phyloP scores from a whole-genome alignment of 2,113 vertebrate species.

The Cyrtonyx montezumae region DNA sequence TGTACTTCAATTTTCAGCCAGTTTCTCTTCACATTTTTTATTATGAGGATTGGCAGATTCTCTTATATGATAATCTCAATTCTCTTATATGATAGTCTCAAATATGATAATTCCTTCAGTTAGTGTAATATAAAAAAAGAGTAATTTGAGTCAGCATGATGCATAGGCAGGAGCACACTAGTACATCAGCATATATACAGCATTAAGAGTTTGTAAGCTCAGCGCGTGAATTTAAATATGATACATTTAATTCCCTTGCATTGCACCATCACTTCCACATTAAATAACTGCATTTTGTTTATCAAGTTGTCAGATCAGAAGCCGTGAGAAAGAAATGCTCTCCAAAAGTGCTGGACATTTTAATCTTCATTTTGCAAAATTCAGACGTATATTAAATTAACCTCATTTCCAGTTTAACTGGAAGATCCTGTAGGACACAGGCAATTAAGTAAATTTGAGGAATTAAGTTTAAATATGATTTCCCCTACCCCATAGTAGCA shows the following conservation, averaged over 20 bases:
- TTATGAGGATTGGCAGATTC: neutral
- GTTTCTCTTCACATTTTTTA: neutral
- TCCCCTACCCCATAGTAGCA: neutral
- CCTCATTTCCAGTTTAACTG: neutral
- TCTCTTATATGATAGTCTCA: neutral
- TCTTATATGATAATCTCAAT: neutral
- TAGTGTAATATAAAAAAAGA: neutral
- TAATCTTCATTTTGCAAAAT: neutral
- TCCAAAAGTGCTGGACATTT: neutral
- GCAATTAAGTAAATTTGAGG: neutral
- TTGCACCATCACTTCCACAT: constrained; percentile 32
- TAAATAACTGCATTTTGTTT: constrained; percentile 45
- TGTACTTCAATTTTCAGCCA: neutral
- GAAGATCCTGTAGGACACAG: constrained; percentile 28
- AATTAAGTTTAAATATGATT: neutral
- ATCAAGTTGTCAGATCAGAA: constrained; percentile 26
- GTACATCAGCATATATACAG: neutral
- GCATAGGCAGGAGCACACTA: neutral
- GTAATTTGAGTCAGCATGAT: neutral
- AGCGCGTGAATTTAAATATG: neutral
- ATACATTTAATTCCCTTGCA: neutral
- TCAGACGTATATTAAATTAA: neutral
- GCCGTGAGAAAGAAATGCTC: constrained; percentile 5
- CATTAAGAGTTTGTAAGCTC: neutral
- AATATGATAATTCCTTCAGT: neutral